These are phyloP conservation scores for Pelosia muscerda DNA, from an alignment of 2,888 invertebrate species.

Conservation along the genomic window DNA sequence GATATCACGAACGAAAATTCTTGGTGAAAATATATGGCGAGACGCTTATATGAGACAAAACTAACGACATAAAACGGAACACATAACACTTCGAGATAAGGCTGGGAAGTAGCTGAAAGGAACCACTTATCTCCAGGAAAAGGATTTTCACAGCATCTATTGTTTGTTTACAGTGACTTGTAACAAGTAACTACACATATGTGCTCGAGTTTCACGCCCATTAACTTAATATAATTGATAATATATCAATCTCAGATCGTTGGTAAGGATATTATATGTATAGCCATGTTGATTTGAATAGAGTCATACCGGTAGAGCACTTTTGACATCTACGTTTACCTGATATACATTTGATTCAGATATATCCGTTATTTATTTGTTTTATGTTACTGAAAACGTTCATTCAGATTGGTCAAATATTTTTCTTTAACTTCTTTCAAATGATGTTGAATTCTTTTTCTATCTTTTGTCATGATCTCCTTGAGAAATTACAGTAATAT, in stretches of 20 bases:
- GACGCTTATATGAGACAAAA: constrained; percentile 30
- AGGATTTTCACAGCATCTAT: constrained; percentile 26
- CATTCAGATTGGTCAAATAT: too few species aligned
- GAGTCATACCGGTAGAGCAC: too few species aligned
- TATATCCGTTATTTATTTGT: not conserved
- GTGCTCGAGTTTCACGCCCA: not conserved
- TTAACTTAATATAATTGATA: too few species aligned
- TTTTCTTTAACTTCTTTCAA: too few species aligned
- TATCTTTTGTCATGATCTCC: too few species aligned
- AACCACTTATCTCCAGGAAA: constrained; percentile 23
- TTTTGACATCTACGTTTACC: not conserved
- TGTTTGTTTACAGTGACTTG: constrained; percentile 24
- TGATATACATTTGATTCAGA: not conserved
- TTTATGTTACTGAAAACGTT: too few species aligned
- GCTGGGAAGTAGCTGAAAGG: constrained; percentile 29
- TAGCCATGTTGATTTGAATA: too few species aligned
- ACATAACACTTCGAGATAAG: constrained; percentile 26
- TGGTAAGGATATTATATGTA: too few species aligned
- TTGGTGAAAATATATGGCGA: constrained; percentile 34
- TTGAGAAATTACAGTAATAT: too few species aligned
- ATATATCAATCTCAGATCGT: too few species aligned
- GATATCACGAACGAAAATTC: not conserved
- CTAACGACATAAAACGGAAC: constrained; percentile 26
- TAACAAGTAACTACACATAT: not conserved
- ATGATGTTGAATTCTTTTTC: too few species aligned